Conservation (phyloP, 1,140 invertebrate species). For the Leguminivora glycinivorella region DNA sequence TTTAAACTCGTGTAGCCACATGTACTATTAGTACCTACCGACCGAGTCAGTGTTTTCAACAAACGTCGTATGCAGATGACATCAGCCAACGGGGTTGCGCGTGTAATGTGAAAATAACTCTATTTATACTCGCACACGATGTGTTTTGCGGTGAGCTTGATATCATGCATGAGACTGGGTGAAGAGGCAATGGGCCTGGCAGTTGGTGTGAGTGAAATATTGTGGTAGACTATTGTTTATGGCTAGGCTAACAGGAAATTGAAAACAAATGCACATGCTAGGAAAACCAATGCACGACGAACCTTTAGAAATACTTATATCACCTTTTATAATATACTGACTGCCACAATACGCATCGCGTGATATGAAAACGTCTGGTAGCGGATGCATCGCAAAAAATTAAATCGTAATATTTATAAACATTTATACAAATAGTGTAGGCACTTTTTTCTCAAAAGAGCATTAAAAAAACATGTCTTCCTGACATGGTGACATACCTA, state of each 20-base stretch:
- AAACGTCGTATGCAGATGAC: constrained; percentile 18
- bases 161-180: constrained; percentile 11
- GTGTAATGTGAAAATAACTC: neutral
- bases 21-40: neutral
- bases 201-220: constrained; percentile 4
- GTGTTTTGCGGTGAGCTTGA: neutral
- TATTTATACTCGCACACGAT: neutral
- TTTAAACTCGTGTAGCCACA: neutral
- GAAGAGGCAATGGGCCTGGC: constrained; percentile 10
- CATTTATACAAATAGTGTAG: too few relatives aligned
- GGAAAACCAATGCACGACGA: neutral
- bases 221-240: neutral
- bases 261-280: neutral
- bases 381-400: too few relatives aligned
- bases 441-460: too few relatives aligned
- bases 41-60: constrained; percentile 1
- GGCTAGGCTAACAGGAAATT: neutral
- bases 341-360: too few relatives aligned
- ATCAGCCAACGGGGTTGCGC: neutral
- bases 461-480: too few relatives aligned
- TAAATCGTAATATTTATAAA: too few relatives aligned
- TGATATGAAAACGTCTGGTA: too few relatives aligned
- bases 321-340: too few relatives aligned
- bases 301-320: too few relatives aligned
- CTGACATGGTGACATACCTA: too few relatives aligned